Evolutionary conservation across 2,888 invertebrate genomes (phyloP).

Genomic region (Caenorhabditis sulstoni): DNA sequence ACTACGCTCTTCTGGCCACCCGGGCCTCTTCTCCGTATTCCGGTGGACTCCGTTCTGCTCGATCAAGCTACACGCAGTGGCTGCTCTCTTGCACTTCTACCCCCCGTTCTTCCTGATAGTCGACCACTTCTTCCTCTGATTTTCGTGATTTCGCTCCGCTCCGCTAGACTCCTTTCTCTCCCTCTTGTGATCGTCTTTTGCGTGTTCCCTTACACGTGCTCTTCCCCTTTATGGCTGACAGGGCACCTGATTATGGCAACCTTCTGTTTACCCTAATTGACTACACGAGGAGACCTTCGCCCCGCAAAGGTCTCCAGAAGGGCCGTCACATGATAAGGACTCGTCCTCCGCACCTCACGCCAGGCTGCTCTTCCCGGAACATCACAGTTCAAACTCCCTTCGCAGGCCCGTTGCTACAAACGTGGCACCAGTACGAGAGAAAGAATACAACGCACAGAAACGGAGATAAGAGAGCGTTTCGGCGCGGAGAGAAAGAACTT

Average conservation of each 20-base stretch:
- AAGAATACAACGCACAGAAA: conserved; percentile 33
- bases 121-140: conserved; percentile 38
- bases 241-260: too few relatives aligned
- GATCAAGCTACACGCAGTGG: not conserved
- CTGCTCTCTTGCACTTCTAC: not conserved
- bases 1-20: too few relatives aligned
- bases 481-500: conserved; percentile 29
- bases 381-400: conserved; percentile 28
- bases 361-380: not conserved
- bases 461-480: conserved; percentile 20
- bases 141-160: conserved; percentile 30
- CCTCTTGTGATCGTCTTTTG: not conserved
- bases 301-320: too few relatives aligned
- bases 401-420: not conserved
- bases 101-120: conserved; percentile 11
- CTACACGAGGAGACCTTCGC: too few relatives aligned
- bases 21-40: not conserved
- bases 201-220: conserved; percentile 3
- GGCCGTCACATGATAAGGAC: too few relatives aligned
- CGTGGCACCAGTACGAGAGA: conserved; percentile 7
- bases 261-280: too few relatives aligned
- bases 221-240: too few relatives aligned
- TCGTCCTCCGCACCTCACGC: too few relatives aligned
- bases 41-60: not conserved
- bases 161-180: conserved; percentile 31